Conservation (phyloP, 2,797 vertebrate genomes). For the Etheostoma perlongum region DNA sequence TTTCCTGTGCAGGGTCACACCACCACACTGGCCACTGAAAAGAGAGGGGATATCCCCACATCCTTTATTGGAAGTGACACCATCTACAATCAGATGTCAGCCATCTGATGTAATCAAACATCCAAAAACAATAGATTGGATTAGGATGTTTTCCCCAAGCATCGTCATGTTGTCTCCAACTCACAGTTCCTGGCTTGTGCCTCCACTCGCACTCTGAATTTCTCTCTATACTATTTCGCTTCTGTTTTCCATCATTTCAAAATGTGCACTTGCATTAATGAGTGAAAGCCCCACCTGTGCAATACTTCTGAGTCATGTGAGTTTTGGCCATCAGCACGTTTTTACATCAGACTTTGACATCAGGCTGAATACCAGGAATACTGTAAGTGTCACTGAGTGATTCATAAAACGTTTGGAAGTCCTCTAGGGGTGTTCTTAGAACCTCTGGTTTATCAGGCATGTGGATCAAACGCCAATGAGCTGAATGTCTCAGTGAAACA, state of each 20-base stretch:
- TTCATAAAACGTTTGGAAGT: constrained; percentile 10
- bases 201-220: constrained; percentile 1
- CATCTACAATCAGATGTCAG: constrained; percentile 31
- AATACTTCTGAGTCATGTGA: constrained; percentile 29
- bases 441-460: not conserved
- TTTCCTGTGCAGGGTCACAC: constrained; percentile 9
- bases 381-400: constrained; percentile 3
- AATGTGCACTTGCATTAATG: not conserved
- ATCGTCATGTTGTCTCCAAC: not conserved
- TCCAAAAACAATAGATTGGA: constrained; percentile 30
- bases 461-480: not conserved
- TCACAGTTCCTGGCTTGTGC: constrained; percentile 6
- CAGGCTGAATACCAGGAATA: not conserved
- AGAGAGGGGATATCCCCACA: constrained; percentile 33
- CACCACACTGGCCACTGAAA: not conserved
- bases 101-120: constrained; percentile 52
- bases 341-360: constrained; percentile 22
- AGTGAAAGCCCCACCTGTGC: constrained; percentile 1
- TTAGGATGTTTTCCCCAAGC: constrained; percentile 32
- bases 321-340: not conserved
- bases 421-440: constrained; percentile 7
- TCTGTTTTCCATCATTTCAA: constrained; percentile 11
- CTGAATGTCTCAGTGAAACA: constrained; percentile 3
- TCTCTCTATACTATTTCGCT: constrained; percentile 2
- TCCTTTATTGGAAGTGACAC: constrained; percentile 54